Evolutionary conservation across 2,113 vertebrate genomes (phyloP), one percentile per base, ranked within the genome.

Genomic region (Cyprinodon brontotheroides): DNA sequence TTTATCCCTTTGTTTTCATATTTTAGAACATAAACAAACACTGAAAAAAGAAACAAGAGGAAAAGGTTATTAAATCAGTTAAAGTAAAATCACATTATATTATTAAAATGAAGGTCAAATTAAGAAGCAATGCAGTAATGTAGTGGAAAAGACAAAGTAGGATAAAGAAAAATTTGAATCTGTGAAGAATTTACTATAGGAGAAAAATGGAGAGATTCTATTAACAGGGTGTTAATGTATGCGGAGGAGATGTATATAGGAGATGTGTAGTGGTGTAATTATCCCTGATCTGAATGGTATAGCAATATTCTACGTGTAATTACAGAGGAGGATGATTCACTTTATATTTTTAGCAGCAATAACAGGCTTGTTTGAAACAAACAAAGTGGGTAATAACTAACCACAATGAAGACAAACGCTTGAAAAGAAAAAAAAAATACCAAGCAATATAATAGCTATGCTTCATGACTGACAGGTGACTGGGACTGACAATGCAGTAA

Each of bases 51-150:
- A 29, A 1, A 64, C 36, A 14, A 36, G 29, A 50, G 62, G 43
- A 74, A 60, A 3, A 15, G 65, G 82, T 84, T 76, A 86, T 86
- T 84, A 78, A 83, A 80, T 81, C 78, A 89, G 80, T 86, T 57
- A 81, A 76, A 86, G 78, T 78, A 47, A 79, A 82, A 84, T 60
- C 37, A 6, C 65, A 69, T 41, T 53, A 15, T 43, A 85, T 81
- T 80, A 74, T 39, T 69, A 68, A 61, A 39, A 59, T 60, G 40
- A 40, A 59, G 60, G 75, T 81, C 7, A 77, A 75, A 83, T 76
- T 63, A 79, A 70, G 73, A 74, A 61, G 48, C 40, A 29, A 74
- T 57, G 41, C 4, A 15, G 60, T 14, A 36, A 36, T 29, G 29
- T 29, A 68, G 37, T 64, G 65, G 74, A 61, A 57, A 73, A 69